These are phyloP conservation scores for Mormyrus lacerda DNA, from an alignment of 2,113 vertebrate species.

Conservation along the genomic window DNA sequence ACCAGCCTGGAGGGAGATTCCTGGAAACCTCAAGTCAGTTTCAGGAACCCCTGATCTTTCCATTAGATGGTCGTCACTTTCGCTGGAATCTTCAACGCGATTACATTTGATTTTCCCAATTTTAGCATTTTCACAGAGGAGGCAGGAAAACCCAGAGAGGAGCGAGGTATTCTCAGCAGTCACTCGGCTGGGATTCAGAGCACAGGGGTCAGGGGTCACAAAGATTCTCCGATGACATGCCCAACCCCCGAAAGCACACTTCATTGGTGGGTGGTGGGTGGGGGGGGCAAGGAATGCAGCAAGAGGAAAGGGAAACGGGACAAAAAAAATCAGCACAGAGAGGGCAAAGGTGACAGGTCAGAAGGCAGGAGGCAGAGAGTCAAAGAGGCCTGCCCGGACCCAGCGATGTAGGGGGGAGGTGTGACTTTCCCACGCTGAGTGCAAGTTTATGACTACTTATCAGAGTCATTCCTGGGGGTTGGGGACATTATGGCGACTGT, in stretches of 20 bases:
- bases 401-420: background rate
- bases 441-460: background rate
- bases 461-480: background rate
- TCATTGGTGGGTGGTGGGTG: background rate
- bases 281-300: background rate
- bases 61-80: background rate
- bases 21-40: background rate
- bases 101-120: conserved; percentile 4
- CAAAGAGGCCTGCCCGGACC: background rate
- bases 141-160: background rate
- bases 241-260: background rate
- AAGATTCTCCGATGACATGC: background rate
- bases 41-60: background rate
- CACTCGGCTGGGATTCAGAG: background rate
- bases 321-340: background rate
- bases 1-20: background rate
- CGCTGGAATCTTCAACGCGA: background rate
- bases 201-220: background rate
- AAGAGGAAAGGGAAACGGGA: background rate
- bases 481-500: background rate
- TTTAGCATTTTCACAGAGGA: background rate
- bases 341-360: background rate
- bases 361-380: background rate
- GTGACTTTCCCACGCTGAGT: background rate
- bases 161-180: background rate